Percentiles rank a stretch among this genome's conserved stretches.
These are phyloP conservation scores for Erythrocebus patas DNA, from an alignment of 2,113 vertebrate species.

Conservation along the genomic window DNA sequence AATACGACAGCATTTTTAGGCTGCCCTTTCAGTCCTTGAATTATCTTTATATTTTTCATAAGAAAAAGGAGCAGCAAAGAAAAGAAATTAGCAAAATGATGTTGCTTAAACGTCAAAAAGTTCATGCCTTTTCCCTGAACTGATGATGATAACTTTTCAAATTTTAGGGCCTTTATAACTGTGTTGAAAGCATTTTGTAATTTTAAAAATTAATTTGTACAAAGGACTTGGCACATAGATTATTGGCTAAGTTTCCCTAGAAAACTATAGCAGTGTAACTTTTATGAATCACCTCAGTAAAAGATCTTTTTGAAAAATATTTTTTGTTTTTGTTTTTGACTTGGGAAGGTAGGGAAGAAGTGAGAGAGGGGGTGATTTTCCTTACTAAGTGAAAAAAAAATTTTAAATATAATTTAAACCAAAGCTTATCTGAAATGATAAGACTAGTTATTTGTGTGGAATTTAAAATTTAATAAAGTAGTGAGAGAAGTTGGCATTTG, in stretches of 20 bases:
- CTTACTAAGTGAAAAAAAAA: neutral
- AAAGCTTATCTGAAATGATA: neutral
- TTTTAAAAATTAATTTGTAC: neutral
- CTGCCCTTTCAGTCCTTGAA: neutral
- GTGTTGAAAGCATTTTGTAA: constrained; percentile 11
- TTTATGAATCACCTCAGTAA: neutral
- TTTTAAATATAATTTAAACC: neutral
- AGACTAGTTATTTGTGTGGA: neutral
- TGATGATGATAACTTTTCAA: neutral
- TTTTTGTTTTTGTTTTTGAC: neutral
- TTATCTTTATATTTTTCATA: neutral
- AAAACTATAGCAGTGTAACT: neutral
- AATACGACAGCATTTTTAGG: neutral
- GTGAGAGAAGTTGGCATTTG: neutral
- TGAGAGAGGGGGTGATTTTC: neutral
- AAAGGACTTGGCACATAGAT: neutral
- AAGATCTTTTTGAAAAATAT: neutral
- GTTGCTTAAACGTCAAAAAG: neutral
- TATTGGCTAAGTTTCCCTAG: neutral
- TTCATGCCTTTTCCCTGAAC: neutral
- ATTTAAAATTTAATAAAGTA: neutral
- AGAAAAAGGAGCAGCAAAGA: neutral
- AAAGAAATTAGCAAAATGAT: neutral
- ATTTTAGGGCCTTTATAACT: neutral
- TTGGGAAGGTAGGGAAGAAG: neutral